Evolutionary conservation across 2,888 invertebrate species (phyloP), one percentile per base, ranked within the genome.

Genomic region (Maniola hyperantus): DNA sequence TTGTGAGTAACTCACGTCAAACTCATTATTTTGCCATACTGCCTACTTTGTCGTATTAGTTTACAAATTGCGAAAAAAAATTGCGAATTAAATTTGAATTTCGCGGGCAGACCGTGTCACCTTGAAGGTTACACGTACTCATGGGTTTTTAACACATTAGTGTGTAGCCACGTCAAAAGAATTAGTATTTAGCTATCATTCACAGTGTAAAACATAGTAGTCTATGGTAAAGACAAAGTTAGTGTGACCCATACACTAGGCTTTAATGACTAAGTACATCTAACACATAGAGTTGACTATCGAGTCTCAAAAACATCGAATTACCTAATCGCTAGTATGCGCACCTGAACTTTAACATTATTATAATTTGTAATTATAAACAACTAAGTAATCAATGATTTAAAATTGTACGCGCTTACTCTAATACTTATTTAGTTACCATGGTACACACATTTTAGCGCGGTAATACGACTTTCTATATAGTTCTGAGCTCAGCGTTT

Each of bases 391-490:
- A 39, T 18, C 18, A 55, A 39, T 20, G 39, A 55, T 55, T 55
- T 39, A 39, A 55, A 55, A 55, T 55, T 55, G 55, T 55, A 39
- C 39, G 55, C 55, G 55, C 39, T 55, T 55, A 55, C 18, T 55
- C 55, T 55, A 55, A 55, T 39, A 39, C 55, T 55, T 55, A 55
- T 39, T 55, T 39, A 55, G 20, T 39, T 54, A 54, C 34, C n/a
- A 54, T 8, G 54, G 54, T 34, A 36, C 34, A 36, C 15, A 54
- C 15, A 51, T 26, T 53, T 33, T 18, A 55, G 39, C 55, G 55
- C 55, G 55, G 39, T 55, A 55, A 54, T 34, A 55, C 54, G 54
- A 36, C 54, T 54, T 54, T 54, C 15, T 15, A 0, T 39, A 55
- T 18, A 11, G 55, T 55, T 55, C 55, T 39, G 18, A 55, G 36